Evolutionary conservation across 2,797 vertebrate species (phyloP), one percentile per base, ranked within the genome.

Genomic region (Halcyon smyrnensis): DNA sequence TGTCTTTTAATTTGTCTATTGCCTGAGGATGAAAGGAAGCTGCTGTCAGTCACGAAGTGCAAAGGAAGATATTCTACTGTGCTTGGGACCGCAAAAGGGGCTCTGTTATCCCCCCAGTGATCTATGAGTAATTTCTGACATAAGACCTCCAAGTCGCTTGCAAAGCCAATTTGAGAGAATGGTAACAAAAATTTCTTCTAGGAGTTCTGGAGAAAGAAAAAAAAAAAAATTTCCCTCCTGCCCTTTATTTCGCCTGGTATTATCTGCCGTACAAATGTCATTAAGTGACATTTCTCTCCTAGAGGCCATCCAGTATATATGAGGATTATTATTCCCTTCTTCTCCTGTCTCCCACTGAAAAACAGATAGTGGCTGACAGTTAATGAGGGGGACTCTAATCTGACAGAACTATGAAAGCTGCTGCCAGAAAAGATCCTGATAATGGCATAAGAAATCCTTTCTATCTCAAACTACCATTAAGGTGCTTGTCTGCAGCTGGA

Each of bases 211-310:
- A 56, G 12, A 0, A 4, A 34, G 18, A 39, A 25, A 28, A 53
- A 43, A 46, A 7, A 30, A 11, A 46, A 30, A 23, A 57, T 41
- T 21, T 39, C 16, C 62, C 69, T 83, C 39, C 45, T 84, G 83
- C 74, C 65, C 77, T 92, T 95, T 90, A 88, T 95, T 97, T 96
- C 90, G 23, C 60, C 63, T 83, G 65, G 59, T 82, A 79, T 87
- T 90, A 89, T 90, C 79, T 90, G 50, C 84, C 92, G 92, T 95
- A 87, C 92, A 96, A 97, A 96, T 96, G 89, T 89, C 95, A 96
- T 89, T 92, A 91, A 94, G 86, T 94, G 95, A 95, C 93, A 95
- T 96, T 96, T 97, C 84, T 94, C 74, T 96, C 89, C 93, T 94
- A 88, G 71, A 92, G 93, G 91, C 93, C 84, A 81, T 59, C 57